Conservation (phyloP, 2,888 invertebrate species). For the Diarsia dahlii region DNA sequence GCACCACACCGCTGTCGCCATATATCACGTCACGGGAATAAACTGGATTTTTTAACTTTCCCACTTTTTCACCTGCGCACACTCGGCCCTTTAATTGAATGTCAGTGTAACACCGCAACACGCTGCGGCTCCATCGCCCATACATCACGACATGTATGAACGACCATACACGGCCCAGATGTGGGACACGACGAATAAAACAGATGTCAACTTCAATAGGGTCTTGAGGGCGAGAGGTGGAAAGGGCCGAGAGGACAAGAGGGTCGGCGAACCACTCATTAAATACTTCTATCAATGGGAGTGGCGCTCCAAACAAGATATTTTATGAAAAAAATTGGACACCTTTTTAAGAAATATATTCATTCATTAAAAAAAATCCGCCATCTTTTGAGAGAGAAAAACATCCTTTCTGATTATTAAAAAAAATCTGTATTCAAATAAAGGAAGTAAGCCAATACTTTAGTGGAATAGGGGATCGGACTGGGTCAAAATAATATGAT, state of each 20-base stretch:
- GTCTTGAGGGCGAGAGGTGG: neutral
- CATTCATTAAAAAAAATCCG: neutral
- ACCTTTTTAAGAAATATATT: neutral
- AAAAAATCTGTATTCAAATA: neutral
- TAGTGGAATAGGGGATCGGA: no score
- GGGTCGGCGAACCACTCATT: neutral
- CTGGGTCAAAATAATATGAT: no score
- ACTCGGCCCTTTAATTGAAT: slow-evolving; percentile 39
- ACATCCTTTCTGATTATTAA: no score
- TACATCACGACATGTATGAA: slow-evolving; percentile 8
- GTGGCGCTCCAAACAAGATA: neutral
- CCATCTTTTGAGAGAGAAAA: neutral
- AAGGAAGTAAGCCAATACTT: neutral
- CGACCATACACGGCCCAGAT: neutral
- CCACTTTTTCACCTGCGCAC: slow-evolving; percentile 30
- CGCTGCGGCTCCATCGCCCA: neutral
- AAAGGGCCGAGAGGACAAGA: slow-evolving; percentile 1
- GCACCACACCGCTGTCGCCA: neutral
- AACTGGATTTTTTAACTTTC: slow-evolving; percentile 31
- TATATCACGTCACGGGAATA: slow-evolving; percentile 44
- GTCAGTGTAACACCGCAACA: slow-evolving; percentile 27
- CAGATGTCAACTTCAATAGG: slow-evolving; percentile 29
- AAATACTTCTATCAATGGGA: slow-evolving; percentile 6
- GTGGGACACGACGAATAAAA: slow-evolving; percentile 34
- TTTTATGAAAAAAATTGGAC: neutral